Evolutionary conservation across 2,113 vertebrate species (phyloP), one percentile per base, ranked within the genome.

Genomic region (Ramphastos sulfuratus): DNA sequence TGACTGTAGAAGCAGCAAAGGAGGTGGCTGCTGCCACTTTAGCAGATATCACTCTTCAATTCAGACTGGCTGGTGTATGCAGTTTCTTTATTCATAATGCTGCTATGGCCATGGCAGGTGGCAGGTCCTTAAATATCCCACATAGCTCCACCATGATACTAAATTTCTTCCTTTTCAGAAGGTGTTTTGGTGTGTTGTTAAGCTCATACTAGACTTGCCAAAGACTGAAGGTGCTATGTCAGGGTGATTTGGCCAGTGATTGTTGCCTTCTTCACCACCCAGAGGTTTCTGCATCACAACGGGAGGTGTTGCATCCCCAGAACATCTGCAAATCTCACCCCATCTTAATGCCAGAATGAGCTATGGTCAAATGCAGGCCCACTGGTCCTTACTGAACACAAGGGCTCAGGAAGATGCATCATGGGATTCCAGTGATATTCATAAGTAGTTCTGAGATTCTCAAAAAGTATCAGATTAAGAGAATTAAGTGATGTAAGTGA

Each of bases 231-330:
- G 23, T 82, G 35, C 31, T 27, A 18, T 6, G 13, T 72, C 65
- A 48, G 7, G 15, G 24, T 25, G 35, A 27, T 69, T 80, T 0
- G 0, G 24, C 21, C 1, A 0, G 64, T 23, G 52, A n/a, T 6
- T 46, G n/a, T 46, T 80, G 50, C 69, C 63, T 80, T 24, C 69
- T 66, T 71, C 64, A 70, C n/a, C 52, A 65, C 58, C 37, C 4
- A 10, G 64, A 65, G 65, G 10, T 31, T 12, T 56, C 39, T 50
- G n/a, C 24, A 28, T 76, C 59, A 55, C 8, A 30, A 66, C 28
- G 14, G 4, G 23, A 39, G 13, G 50, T 65, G 35, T 20, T 71
- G 20, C 63, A 55, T 50, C 37, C 15, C 46, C n/a, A 35, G 37
- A 46, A 65, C 25, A 67, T 10, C 13, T 59, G 27, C 35, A 65